Conservation (phyloP, 1,140 invertebrate genomes). For the Panagrolaimus sp. region DNA sequence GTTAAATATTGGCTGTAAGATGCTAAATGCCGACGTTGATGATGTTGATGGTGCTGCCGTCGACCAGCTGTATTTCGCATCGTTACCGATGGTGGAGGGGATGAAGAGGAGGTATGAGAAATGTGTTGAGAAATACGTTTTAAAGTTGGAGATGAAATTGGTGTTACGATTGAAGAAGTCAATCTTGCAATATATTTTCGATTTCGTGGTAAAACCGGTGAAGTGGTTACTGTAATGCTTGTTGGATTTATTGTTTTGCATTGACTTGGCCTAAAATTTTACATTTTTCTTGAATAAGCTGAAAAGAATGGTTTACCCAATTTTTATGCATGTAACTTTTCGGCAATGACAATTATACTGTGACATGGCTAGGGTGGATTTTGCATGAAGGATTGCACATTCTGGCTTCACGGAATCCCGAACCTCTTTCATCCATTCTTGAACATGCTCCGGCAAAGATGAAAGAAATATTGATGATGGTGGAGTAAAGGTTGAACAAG, state of each 20-base stretch:
- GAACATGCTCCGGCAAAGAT: not conserved
- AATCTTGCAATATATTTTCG: not conserved
- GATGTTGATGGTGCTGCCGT: not conserved
- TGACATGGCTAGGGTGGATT: not conserved
- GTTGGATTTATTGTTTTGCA: no score
- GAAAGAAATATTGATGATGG: not conserved
- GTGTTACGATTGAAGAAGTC: not conserved
- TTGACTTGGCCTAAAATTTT: no score
- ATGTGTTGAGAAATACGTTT: no score
- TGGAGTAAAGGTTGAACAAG: conserved; percentile 12
- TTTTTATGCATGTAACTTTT: conserved; percentile 6
- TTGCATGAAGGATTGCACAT: not conserved
- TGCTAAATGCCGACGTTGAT: not conserved
- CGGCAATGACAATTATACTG: conserved; percentile 17
- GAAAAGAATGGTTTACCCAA: not conserved
- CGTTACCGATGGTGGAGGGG: no score
- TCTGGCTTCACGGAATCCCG: not conserved
- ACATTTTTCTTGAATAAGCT: no score
- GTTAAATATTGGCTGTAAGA: not conserved
- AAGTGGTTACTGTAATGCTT: not conserved
- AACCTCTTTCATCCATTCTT: conserved; percentile 3
- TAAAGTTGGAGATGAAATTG: no score
- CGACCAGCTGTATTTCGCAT: not conserved
- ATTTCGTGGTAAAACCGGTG: not conserved
- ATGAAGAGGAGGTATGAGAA: no score